These are phyloP conservation scores for Phalloptychus januarius DNA, from an alignment of 2,797 vertebrate species.

Conservation along the genomic window DNA sequence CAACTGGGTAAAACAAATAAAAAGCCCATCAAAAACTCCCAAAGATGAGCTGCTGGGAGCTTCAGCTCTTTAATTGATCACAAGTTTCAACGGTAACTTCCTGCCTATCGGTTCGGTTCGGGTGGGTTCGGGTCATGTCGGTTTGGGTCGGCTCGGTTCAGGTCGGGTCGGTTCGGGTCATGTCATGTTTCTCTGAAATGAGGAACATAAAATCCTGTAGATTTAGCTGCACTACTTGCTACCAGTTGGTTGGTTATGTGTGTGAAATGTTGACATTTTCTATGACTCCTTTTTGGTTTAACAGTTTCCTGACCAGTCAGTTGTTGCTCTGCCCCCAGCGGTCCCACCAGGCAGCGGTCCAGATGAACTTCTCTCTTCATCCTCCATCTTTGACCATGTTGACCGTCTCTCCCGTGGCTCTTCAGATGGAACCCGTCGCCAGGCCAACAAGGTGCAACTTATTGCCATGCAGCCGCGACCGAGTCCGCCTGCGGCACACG, in stretches of 20 bases:
- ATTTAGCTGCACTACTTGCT: background rate
- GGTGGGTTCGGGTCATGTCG: too few relatives aligned
- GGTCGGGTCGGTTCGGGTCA: too few relatives aligned
- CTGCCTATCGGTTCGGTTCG: too few relatives aligned
- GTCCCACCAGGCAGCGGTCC: conserved; percentile 81
- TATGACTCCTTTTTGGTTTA: background rate
- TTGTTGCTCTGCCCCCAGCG: conserved; percentile 55
- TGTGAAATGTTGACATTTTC: background rate
- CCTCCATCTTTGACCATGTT: conserved; percentile 96
- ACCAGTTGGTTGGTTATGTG: background rate
- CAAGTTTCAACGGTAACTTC: background rate
- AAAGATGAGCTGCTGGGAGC: background rate
- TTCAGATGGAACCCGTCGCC: conserved; percentile 86
- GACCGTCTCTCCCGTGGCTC: conserved; percentile 90
- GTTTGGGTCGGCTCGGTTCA: too few relatives aligned
- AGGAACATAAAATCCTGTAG: background rate
- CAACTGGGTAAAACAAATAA: background rate
- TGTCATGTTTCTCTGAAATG: background rate
- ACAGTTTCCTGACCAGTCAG: background rate
- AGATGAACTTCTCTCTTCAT: conserved; percentile 90
- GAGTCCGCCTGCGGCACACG: conserved; percentile 77
- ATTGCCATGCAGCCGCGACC: conserved; percentile 97
- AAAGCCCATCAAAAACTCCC: background rate
- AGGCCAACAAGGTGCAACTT: conserved; percentile 93
- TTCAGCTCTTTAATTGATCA: background rate